Evolutionary conservation across 2,888 invertebrate species (phyloP), one percentile per base, ranked within the genome.

Genomic region (Mesochorus sp.): DNA sequence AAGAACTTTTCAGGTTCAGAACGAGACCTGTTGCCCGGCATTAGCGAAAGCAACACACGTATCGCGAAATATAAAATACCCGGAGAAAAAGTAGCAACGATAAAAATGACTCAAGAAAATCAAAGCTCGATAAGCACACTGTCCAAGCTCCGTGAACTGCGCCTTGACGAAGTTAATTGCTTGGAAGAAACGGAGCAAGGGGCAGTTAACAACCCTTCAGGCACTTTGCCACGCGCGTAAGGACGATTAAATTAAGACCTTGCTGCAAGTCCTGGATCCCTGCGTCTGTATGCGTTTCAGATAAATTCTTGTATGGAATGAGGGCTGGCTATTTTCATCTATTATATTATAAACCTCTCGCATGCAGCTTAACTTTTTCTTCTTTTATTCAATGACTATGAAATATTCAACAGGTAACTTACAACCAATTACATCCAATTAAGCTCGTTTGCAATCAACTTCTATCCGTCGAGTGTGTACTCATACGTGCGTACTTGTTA

Each of bases 301-400:
- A 2, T 14, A n/a, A n/a, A n/a, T n/a, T n/a, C n/a, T n/a, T n/a
- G 8, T 6, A 14, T 31, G 12, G 26, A n/a, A 57, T 2, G 6
- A 21, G 6, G 21, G 3, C 8, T 4, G 17, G 26, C 1, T 26
- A 14, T 62, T 28, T 28, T 28, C 1, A 4, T 49, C 10, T 37
- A n/a, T n/a, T n/a, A n/a, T n/a, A n/a, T n/a, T n/a, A n/a, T n/a
- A n/a, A n/a, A n/a, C n/a, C n/a, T n/a, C n/a, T 64, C 12, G 10
- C 1, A 28, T 34, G 12, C 6, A n/a, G n/a, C 5, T 19, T 39
- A 51, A 49, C 31, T 53, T 61, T 14, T 19, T 12, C 24, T 8
- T 42, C 10, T 24, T 47, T 26, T 78, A 80, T 67, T 85, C 85
- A 85, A 85, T 84, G 84, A 85, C 84, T 85, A 79, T 34, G 34